Conservation (phyloP, 2,888 invertebrate genomes). For the Drosophila tanythrix region DNA sequence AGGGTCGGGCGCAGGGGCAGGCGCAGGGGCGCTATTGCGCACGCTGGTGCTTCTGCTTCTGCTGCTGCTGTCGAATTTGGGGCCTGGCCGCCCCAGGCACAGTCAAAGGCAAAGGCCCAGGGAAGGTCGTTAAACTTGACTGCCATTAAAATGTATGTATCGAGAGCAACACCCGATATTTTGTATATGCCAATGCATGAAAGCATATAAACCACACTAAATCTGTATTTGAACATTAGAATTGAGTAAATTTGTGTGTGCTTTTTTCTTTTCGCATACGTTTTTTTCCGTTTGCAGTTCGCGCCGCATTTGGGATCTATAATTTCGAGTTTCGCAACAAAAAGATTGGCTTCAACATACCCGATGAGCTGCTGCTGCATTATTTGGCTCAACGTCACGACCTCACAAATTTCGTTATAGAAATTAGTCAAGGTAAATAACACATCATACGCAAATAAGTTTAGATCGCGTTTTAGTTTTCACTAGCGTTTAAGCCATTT, state of each 20-base stretch:
- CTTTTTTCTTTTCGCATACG: conserved; percentile 4
- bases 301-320: conserved; percentile 80
- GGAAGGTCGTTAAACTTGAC: conserved; percentile 70
- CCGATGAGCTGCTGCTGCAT: conserved; percentile 81
- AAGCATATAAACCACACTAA: conserved; percentile 29
- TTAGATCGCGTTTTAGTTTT: conserved; percentile 58
- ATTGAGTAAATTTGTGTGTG: conserved; percentile 32
- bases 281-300: conserved; percentile 58
- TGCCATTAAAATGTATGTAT: conserved; percentile 50
- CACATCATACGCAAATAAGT: conserved; percentile 27
- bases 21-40: conserved; percentile 19
- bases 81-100: conserved; percentile 32
- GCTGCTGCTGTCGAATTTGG: conserved; percentile 1
- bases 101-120: conserved; percentile 22
- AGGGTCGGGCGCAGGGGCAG: conserved; percentile 3
- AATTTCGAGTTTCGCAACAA: conserved; percentile 83
- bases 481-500: conserved; percentile 67
- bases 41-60: conserved; percentile 31
- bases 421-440: conserved; percentile 82
- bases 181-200: conserved; percentile 16
- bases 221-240: conserved; percentile 49
- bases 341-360: conserved; percentile 83
- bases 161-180: conserved; percentile 32
- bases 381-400: conserved; percentile 83
- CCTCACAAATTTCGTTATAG: conserved; percentile 84